Conservation (phyloP, 2,797 vertebrate species). For the Pogonophryne albipinna region DNA sequence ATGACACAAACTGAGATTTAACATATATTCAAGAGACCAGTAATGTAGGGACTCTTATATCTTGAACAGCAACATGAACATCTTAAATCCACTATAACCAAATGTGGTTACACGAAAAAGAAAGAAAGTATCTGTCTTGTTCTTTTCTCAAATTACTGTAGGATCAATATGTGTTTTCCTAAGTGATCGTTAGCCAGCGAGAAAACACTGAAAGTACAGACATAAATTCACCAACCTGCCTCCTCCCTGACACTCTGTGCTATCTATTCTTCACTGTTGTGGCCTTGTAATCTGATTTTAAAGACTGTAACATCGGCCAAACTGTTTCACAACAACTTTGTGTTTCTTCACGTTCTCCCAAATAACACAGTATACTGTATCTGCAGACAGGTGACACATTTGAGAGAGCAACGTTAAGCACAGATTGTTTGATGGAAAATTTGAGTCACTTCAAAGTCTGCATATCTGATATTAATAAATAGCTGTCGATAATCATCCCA, state of each 20-base stretch:
- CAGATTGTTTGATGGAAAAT: too few relatives aligned
- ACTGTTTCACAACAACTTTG: slow-evolving; percentile 3
- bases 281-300: background rate
- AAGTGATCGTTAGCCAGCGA: too few relatives aligned
- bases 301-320: background rate
- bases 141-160: background rate
- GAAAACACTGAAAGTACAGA: background rate
- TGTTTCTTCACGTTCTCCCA: background rate
- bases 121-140: background rate
- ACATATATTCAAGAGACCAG: slow-evolving; percentile 1
- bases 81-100: background rate
- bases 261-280: background rate
- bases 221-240: background rate
- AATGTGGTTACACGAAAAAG: background rate
- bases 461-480: too few relatives aligned
- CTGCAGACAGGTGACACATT: background rate
- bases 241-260: background rate
- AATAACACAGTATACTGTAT: background rate
- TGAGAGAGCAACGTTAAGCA: background rate
- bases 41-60: background rate
- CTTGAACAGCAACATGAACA: background rate
- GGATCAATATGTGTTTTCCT: slow-evolving; percentile 19
- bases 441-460: too few relatives aligned
- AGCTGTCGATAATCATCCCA: too few relatives aligned
- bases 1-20: slow-evolving; percentile 15